Base-by-base conservation (phyloP, 1,140 invertebrate species). In the Atta cephalotes region DNA sequence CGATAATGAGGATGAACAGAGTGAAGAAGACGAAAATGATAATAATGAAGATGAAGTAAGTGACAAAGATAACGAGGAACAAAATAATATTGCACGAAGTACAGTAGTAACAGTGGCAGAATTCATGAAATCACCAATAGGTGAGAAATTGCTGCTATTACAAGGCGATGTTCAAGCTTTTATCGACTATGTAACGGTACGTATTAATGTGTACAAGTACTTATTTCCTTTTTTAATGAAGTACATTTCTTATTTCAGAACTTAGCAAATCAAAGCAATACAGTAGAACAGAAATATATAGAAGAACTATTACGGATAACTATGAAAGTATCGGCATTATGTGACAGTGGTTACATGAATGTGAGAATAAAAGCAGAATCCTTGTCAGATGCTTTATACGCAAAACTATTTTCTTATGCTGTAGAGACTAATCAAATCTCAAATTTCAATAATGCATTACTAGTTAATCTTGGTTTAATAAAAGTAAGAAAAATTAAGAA, bases 391-490 rank as follows among this genome's bases (percentile, higher is more conserved):
- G 92, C 90, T 4, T 93, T 98, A 16, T 97, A 96, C 80, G 94
- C 95, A 85, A 95, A 96, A 79, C 92, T 97, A 16, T 97, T 97
- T 90, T 94, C 95, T 6, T 96, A 96, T 92, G 96, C 96, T 2
- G 88, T 95, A 70, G 93, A 94, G 45, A 93, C 93, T n/a, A 93
- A 96, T 78, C 90, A 95, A 87, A 92, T 95, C 56, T 95, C 96
- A 0, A 90, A 95, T 56, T 94, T 97, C 3, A 96, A 96, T 82
- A 98, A 98, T 92, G 95, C 95, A 74, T 92, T 97, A 28, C 93
- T 98, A 3, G 96, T 97, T 16, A 95, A 96, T 91, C 93, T 98
- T 78, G 97, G 97, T 35, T 94, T 98, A 21, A 95, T 98, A 62
- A 98, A 97, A 94, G 97, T 97, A 95, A 91, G 72, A 66, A 12